Evolutionary conservation across 2,888 invertebrate species (phyloP), one percentile per base, ranked within the genome.

Genomic region (Parascotia fuliginaria): DNA sequence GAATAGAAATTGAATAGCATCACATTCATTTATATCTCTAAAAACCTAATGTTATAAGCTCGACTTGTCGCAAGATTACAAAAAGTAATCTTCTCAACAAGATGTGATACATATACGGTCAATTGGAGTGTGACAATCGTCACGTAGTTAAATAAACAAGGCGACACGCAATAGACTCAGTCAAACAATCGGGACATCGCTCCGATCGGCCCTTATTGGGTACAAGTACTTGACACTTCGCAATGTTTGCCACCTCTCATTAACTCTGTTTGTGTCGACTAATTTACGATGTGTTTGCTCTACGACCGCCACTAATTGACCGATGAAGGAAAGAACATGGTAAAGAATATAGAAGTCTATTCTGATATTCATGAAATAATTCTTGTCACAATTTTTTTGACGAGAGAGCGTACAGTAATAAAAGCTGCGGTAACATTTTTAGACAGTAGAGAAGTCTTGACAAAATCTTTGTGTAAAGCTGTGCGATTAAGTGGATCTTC

Each of bases 261-360:
- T 89, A 87, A 81, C 73, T 77, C 56, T 89, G 90, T 89, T 89
- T 88, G 89, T 81, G 81, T 80, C 77, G 67, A 73, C 79, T 87
- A 83, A 90, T 90, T 92, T 90, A 90, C 90, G 89, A 87, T 66
- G 78, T 90, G 89, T 89, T 88, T 88, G 85, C 74, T 77, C 41
- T 70, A 73, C 76, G 77, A 73, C 75, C 78, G 67, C 67, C 77
- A 70, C 79, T 86, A 87, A 89, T 90, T 88, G 85, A 82, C 71
- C 73, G 70, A 76, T 80, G 79, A 79, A 75, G 63, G 79, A 77
- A 60, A 49, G 29, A 22, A 29, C 55, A 61, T 58, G 53, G 44
- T 37, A 62, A 59, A 54, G 53, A 55, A 61, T 50, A 3, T 15
- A 31, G 39, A 39, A 46, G 29, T 15, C 32, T 48, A 59, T 60